Percentiles rank a stretch among this genome's conserved stretches.
Conservation (phyloP, 2,888 invertebrate genomes). For the Aphidoletes aphidimyza region DNA sequence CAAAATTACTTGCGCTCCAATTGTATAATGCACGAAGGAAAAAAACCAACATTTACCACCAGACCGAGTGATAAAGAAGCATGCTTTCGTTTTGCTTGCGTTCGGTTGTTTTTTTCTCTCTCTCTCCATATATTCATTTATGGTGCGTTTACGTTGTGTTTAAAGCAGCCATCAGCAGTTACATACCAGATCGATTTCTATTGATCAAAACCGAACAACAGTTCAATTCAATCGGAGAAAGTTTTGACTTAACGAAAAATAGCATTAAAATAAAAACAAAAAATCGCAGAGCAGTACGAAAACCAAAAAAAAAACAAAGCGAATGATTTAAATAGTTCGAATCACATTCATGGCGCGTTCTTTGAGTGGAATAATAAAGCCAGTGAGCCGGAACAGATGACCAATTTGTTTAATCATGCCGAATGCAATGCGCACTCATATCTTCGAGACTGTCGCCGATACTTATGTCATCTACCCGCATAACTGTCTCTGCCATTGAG, state of each 20-base stretch:
- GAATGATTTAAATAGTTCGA: constrained; percentile 37
- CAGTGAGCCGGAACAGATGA: constrained; percentile 3
- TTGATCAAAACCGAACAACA: neutral
- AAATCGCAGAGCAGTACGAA: neutral
- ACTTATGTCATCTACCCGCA: neutral
- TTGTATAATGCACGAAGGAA: constrained; percentile 26
- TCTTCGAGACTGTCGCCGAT: neutral
- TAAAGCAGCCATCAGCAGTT: neutral
- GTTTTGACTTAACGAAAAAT: neutral
- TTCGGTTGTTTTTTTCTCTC: too few species aligned
- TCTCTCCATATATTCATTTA: too few species aligned
- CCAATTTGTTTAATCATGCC: constrained; percentile 43
- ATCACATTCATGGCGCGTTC: neutral
- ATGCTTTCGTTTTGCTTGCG: neutral
- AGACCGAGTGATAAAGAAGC: neutral
- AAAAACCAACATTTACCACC: too few species aligned
- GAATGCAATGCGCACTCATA: neutral
- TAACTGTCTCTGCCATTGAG: neutral
- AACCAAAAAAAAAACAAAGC: neutral
- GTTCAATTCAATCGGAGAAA: constrained; percentile 5
- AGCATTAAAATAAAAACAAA: neutral
- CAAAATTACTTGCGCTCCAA: neutral
- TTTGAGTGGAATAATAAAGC: neutral
- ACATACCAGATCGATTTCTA: neutral
- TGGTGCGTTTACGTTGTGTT: neutral